Base-by-base conservation (phyloP, 1,140 invertebrate species). In the Sarcophaga peregrina region DNA sequence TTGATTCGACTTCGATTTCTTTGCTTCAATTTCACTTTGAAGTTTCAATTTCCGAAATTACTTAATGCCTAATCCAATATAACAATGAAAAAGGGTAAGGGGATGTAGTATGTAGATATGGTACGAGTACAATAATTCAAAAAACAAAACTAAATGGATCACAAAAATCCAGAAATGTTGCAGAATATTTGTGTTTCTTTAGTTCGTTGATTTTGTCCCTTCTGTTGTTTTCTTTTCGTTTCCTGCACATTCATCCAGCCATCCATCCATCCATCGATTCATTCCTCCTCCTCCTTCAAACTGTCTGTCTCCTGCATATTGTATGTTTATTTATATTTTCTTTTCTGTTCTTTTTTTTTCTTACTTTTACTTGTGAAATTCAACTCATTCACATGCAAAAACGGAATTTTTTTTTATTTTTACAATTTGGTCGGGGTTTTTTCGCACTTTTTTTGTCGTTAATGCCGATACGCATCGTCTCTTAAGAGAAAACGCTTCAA, bases 321-420 rank as follows among this genome's bases (percentile, higher is more conserved):
- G 62, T 68, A 20, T 68, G 62, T 68, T 68, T 68, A 10, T 68
- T 9, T 68, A 20, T 25, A 13, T 15, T 13, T 58, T 13, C n/a
- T 6, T 58, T n/a, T 37, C 25, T 1, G 25, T 37, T 37, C 25
- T 37, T 37, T 37, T 37, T 37, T 13, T 15, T 15, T 58, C n/a
- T 15, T 5, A 25, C 20, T 68, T 68, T 68, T 68, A 8, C 58
- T 68, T 15, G n/a, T n/a, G n/a, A 68, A 17, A 68, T 20, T 9
- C 20, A 68, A 68, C 62, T 68, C 62, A 68, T 68, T 68, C 62
- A 68, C 17, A 68, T 20, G 62, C 62, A 68, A 68, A n/a, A 37
- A 20, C 20, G 62, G 20, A n/a, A n/a, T n/a, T n/a, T 68, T 68
- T 25, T 68, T 8, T 25, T 17, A 8, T 68, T 68, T 68, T 58